Evolutionary conservation across 92 coral and sea anemone genomes (phyloP).

Genomic region (Parazoanthus darwini): DNA sequence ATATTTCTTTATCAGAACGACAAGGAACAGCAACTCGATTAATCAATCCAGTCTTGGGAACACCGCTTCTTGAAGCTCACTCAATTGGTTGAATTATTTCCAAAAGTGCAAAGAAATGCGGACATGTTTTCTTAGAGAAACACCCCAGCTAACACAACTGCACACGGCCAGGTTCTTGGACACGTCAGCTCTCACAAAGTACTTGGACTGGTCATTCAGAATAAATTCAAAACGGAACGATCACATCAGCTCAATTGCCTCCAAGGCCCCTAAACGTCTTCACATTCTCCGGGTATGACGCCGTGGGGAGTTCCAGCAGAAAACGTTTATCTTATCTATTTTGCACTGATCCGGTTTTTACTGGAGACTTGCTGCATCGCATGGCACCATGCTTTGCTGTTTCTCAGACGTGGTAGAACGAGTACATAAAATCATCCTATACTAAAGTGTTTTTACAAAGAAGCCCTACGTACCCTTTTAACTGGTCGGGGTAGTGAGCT

Average conservation of each 20-base stretch:
- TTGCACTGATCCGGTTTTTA: not conserved
- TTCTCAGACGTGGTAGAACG: no score
- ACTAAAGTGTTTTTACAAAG: no score
- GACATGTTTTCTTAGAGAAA: not conserved
- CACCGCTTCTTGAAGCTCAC: slow-evolving; percentile 30
- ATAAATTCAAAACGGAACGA: slow-evolving; percentile 31
- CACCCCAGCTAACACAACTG: slow-evolving; percentile 10
- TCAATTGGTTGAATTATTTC: slow-evolving; percentile 50
- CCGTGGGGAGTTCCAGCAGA: slow-evolving; percentile 10
- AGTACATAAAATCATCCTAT: no score
- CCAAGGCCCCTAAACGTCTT: slow-evolving; percentile 26
- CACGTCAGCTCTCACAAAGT: not conserved
- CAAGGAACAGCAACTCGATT: slow-evolving; percentile 29
- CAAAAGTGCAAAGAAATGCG: no score
- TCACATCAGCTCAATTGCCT: not conserved
- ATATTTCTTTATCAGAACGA: slow-evolving; percentile 23
- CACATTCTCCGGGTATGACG: slow-evolving; percentile 30
- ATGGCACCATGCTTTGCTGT: not conserved
- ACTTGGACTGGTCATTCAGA: slow-evolving; percentile 13
- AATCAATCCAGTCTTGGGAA: slow-evolving; percentile 28
- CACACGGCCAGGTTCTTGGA: slow-evolving; percentile 45
- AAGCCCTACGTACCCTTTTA: no score
- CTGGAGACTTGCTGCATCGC: no score
- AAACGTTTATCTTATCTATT: not conserved
- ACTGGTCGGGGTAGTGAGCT: no score